Conservation (phyloP, 2,888 invertebrate genomes). For the Neoitamus cyanurus region DNA sequence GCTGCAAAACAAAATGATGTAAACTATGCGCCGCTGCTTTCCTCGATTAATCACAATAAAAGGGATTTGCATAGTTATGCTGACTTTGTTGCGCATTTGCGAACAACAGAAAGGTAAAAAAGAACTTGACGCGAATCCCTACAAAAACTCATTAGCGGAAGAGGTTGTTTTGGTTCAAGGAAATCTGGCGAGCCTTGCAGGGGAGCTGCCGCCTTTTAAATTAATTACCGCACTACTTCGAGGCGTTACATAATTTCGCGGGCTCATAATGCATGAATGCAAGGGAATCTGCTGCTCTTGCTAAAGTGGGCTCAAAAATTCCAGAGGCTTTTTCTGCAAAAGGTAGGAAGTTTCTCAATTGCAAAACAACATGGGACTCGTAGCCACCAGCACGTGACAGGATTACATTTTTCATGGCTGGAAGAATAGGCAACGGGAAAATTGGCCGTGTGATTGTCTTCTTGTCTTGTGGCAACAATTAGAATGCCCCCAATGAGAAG, state of each 20-base stretch:
- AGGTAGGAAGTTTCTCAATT: background rate
- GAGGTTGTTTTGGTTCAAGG: background rate
- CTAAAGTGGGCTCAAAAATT: background rate
- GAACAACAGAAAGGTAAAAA: background rate
- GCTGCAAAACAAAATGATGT: background rate
- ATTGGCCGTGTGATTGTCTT: background rate
- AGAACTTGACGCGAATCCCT: background rate
- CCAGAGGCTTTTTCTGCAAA: background rate
- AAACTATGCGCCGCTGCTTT: background rate
- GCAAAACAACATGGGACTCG: background rate
- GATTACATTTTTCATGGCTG: background rate
- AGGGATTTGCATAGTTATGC: background rate
- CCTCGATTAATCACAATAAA: slow-evolving; percentile 12
- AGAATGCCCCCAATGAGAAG: background rate
- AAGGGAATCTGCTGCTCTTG: background rate
- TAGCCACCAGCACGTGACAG: background rate
- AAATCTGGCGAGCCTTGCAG: background rate
- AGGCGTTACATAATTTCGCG: background rate
- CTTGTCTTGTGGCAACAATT: background rate
- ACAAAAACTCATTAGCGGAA: background rate
- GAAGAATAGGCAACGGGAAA: background rate
- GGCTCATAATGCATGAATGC: background rate
- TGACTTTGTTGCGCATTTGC: background rate
- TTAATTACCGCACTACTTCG: background rate
- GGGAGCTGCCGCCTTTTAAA: background rate